A percentile compares a stretch with the other conserved stretches of the same genome.
These are phyloP conservation scores for Trachops cirrhosus DNA, from an alignment of 2,797 vertebrate genomes.

Conservation along the genomic window DNA sequence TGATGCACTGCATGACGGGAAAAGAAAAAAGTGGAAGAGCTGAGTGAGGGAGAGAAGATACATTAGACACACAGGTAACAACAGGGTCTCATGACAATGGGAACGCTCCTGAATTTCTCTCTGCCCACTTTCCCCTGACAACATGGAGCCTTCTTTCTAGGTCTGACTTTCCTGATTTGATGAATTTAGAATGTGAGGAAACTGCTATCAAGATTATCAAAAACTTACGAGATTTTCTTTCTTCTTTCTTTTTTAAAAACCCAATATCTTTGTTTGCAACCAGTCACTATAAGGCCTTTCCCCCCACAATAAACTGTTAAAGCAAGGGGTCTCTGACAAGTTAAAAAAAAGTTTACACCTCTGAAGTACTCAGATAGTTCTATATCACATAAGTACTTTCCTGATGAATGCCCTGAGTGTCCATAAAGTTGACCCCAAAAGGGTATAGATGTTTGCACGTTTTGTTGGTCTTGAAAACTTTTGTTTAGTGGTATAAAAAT, in stretches of 20 bases:
- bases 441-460: neutral
- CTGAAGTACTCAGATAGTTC: neutral
- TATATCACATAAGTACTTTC: neutral
- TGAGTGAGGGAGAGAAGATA: conserved; percentile 80
- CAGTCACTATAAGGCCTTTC: neutral
- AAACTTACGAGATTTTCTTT: neutral
- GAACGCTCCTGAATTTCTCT: neutral
- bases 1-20: conserved; percentile 85
- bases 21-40: conserved; percentile 83
- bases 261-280: neutral
- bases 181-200: neutral
- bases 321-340: neutral
- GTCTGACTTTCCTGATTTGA: neutral
- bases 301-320: neutral
- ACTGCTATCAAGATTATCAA: neutral
- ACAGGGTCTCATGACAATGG: neutral
- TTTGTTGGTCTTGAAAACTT: neutral
- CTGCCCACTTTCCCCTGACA: neutral
- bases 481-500: neutral
- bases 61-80: neutral
- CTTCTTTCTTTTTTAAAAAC: neutral
- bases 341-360: neutral
- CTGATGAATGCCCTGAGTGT: neutral
- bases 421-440: neutral
- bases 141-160: neutral